Base-by-base conservation (phyloP, 1,140 invertebrate species). In the Chelonus insularis region DNA sequence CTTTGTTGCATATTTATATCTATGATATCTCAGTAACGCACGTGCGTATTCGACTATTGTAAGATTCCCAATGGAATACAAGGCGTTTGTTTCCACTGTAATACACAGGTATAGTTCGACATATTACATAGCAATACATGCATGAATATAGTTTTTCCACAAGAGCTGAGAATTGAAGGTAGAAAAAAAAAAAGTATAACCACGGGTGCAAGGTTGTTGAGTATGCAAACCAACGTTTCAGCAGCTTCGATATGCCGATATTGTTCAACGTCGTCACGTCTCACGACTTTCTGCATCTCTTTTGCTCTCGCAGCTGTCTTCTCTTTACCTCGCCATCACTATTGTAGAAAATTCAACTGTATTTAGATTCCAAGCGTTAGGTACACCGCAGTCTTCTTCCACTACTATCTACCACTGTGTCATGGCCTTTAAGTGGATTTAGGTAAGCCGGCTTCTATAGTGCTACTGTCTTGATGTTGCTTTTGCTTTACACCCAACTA, bases 361-460 rank as follows among this genome's bases (percentile, higher is more conserved):
- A 76, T 77, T 75, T 75, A 75, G 76, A 76, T 74, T 76, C 73
- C 67, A 70, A 57, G 62, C 70, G 66, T 66, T 68, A 65, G 63
- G 65, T 57, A 45, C 39, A 7, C 62, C 58, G 65, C 64, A 67
- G 67, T 66, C 64, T 63, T 65, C 45, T 39, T 52, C 58, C 60
- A 43, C 50, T 64, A 25, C 45, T 29, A 48, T 48, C 45, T 25
- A 7, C 41, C 55, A 52, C 50, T 58, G 41, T 32, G 25, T 34
- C 16, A 18, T 21, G 23, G 23, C 9, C 25, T 45, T 47, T 59
- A 59, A 59, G 57, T 59, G 57, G 57, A 59, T 55, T 52, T 37
- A 21, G n/a, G 51, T 52, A 60, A 60, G 48, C 58, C 36, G 58
- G 34, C 48, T 60, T 60, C 6, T 23, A 7, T 21, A 39, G 25